phyloP scores from a whole-genome alignment of 2,113 vertebrate genomes.

The Antennarius striatus region DNA sequence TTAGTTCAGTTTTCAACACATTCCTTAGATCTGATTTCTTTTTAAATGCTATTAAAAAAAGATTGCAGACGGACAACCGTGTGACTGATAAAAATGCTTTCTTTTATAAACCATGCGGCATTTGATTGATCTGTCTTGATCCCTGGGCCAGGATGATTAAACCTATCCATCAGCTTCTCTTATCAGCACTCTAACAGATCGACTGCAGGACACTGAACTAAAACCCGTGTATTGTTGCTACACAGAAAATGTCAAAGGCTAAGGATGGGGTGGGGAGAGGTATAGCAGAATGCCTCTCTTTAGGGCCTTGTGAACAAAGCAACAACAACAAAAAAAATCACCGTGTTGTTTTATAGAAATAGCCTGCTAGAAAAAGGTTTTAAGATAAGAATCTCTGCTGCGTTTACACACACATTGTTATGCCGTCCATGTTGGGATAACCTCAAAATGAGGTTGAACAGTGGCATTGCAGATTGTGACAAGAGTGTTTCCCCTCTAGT shows the following conservation, averaged over 20 bases:
- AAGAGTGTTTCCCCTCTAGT: slow-evolving; percentile 62
- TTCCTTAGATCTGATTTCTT: not conserved
- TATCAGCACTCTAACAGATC: slow-evolving; percentile 75
- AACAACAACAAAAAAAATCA: slow-evolving; percentile 14
- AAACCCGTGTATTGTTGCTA: slow-evolving; percentile 72
- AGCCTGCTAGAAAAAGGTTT: slow-evolving; percentile 20
- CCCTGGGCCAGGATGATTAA: slow-evolving; percentile 76
- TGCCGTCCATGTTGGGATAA: slow-evolving; percentile 37
- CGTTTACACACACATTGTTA: slow-evolving; percentile 15
- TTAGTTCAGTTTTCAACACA: slow-evolving; percentile 11
- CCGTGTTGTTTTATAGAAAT: slow-evolving; percentile 50
- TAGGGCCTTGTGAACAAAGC: slow-evolving; percentile 60
- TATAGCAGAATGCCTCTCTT: slow-evolving; percentile 38
- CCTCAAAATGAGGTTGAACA: slow-evolving; percentile 58
- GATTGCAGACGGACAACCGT: slow-evolving; percentile 21
- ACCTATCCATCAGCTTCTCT: slow-evolving; percentile 78
- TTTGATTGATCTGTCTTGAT: slow-evolving; percentile 80
- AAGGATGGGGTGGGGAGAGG: slow-evolving; percentile 67
- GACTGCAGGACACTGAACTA: slow-evolving; percentile 72
- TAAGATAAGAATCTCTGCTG: slow-evolving; percentile 29
- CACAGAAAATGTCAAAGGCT: slow-evolving; percentile 76
- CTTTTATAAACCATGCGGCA: slow-evolving; percentile 65
- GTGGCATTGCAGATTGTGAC: slow-evolving; percentile 55
- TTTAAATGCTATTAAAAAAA: slow-evolving; percentile 2
- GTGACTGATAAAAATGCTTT: slow-evolving; percentile 67